Percentiles rank a stretch among this genome's conserved stretches.
These are phyloP conservation scores for Norana najaformis DNA, from an alignment of 2,888 invertebrate species.

Conservation along the genomic window DNA sequence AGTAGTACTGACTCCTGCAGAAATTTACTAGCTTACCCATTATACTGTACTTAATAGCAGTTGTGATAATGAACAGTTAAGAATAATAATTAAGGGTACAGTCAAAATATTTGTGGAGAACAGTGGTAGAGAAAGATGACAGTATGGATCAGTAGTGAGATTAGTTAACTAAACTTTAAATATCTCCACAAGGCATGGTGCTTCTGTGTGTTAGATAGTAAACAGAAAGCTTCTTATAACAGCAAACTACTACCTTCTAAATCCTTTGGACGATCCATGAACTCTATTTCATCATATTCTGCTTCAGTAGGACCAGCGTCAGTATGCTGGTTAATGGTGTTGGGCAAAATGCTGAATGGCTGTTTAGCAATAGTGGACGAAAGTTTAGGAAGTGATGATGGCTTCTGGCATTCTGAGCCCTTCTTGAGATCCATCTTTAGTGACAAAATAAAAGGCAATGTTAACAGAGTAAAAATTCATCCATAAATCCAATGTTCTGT, in stretches of 20 bases:
- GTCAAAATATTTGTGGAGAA: too few species aligned
- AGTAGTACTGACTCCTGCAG: too few species aligned
- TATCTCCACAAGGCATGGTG: neutral
- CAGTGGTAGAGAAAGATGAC: neutral
- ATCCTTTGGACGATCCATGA: slow-evolving; percentile 13
- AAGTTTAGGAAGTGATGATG: neutral
- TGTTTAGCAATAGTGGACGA: neutral
- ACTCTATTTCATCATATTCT: neutral
- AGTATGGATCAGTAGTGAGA: neutral
- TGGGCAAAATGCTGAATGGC: neutral
- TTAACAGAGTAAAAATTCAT: neutral
- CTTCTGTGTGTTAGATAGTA: neutral
- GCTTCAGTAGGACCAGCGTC: neutral
- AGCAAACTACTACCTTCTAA: neutral
- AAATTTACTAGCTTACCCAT: too few species aligned
- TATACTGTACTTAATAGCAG: too few species aligned
- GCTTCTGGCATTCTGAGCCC: neutral
- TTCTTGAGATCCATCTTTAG: neutral
- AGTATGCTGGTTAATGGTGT: neutral
- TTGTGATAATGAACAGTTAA: too few species aligned
- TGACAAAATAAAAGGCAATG: neutral
- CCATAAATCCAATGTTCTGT: neutral
- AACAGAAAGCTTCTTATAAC: neutral
- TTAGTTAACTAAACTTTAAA: too few species aligned
- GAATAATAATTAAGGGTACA: too few species aligned